Evolutionary conservation across 2,797 vertebrate genomes (phyloP).

Genomic region (Enteromius anoplus): DNA sequence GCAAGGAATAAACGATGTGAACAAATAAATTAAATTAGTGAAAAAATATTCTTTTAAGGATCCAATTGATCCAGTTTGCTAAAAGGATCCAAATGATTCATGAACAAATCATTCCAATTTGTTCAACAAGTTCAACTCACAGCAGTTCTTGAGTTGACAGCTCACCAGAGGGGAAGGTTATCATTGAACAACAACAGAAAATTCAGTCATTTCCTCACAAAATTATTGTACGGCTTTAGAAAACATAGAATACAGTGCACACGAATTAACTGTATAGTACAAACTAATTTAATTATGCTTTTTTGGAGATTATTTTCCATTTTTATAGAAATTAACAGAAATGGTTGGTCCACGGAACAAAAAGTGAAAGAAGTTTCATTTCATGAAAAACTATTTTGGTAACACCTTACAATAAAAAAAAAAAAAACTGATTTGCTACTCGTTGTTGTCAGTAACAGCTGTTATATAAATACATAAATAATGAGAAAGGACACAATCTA

Average conservation of each 20-base stretch:
- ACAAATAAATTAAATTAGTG: background rate
- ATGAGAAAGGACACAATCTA: background rate
- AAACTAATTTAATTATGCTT: background rate
- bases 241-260: background rate
- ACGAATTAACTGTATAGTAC: background rate
- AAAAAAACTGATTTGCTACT: too few relatives aligned
- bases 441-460: background rate
- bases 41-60: background rate
- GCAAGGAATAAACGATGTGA: background rate
- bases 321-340: background rate
- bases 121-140: slow-evolving; percentile 5
- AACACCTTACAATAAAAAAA: too few relatives aligned
- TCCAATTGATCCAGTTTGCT: background rate
- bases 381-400: too few relatives aligned
- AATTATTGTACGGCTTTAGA: background rate
- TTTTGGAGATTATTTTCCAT: background rate
- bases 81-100: background rate
- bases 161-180: slow-evolving; percentile 10
- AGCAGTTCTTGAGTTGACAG: slow-evolving; percentile 1
- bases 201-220: background rate
- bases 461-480: background rate
- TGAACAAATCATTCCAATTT: background rate
- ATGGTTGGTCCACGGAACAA: background rate
- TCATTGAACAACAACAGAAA: background rate
- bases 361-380: too few relatives aligned